Conservation (phyloP, 1,140 invertebrate genomes). For the Leptinotarsa lineolata region DNA sequence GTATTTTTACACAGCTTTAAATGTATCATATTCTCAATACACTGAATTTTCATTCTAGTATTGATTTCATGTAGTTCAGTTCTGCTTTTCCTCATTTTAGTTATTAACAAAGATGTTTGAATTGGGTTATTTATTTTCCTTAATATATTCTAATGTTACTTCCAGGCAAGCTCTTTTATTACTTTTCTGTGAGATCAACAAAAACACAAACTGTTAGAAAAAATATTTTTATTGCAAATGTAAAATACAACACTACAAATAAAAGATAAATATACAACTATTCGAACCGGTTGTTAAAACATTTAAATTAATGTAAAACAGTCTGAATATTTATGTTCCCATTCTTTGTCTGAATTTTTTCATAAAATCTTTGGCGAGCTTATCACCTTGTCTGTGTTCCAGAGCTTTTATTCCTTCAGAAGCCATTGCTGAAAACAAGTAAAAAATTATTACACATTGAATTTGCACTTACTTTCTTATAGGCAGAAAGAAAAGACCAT, state of each 20-base stretch:
- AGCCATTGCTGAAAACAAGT: constrained; percentile 64
- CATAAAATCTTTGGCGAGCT: constrained; percentile 88
- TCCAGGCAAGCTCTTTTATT: no score
- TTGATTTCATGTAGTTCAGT: no score
- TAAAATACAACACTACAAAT: not conserved
- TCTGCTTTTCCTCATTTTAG: no score
- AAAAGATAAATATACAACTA: not conserved
- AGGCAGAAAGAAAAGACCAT: no score
- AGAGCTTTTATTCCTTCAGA: constrained; percentile 76
- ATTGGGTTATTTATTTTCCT: no score
- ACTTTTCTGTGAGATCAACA: not conserved
- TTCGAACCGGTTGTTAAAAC: not conserved
- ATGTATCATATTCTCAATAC: no score
- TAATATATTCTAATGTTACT: no score
- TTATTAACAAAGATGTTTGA: no score
- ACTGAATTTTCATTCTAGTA: no score
- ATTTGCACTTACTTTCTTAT: no score
- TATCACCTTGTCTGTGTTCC: constrained; percentile 85
- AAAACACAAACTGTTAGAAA: not conserved
- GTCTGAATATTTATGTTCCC: constrained; percentile 32
- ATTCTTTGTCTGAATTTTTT: constrained; percentile 77
- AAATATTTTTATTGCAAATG: constrained; percentile 5
- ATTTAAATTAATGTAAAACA: not conserved
- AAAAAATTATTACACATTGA: not conserved
- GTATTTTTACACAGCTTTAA: no score